Conservation (phyloP, 2,797 vertebrate species). For the Pseudomugil gertrudae region DNA sequence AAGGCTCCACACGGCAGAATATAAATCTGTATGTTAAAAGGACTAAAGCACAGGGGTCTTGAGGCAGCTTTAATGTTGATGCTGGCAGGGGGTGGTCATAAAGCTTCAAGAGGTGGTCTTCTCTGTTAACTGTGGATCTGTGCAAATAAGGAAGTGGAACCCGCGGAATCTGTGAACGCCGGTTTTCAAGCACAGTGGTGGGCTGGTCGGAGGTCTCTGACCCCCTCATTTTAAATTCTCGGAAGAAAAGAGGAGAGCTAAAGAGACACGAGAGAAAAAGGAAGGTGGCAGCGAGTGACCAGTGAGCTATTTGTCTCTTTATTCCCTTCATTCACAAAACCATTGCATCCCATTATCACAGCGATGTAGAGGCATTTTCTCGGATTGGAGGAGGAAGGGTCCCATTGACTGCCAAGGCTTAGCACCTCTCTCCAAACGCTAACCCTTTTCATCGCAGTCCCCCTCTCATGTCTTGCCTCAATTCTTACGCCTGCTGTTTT, state of each 20-base stretch:
- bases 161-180: constrained; percentile 71
- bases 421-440: constrained; percentile 76
- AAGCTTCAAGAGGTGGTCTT: constrained; percentile 70
- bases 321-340: constrained; percentile 85
- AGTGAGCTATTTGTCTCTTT: constrained; percentile 78
- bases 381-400: constrained; percentile 81
- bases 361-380: constrained; percentile 83
- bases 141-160: constrained; percentile 73
- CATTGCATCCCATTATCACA: constrained; percentile 82
- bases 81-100: constrained; percentile 60
- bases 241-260: constrained; percentile 72
- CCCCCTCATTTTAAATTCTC: constrained; percentile 75
- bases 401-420: constrained; percentile 83
- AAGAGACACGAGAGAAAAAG: constrained; percentile 67
- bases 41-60: constrained; percentile 73
- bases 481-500: constrained; percentile 57
- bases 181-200: constrained; percentile 80
- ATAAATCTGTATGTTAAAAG: constrained; percentile 81
- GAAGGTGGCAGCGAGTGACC: constrained; percentile 75
- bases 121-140: constrained; percentile 71
- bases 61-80: constrained; percentile 60
- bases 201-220: constrained; percentile 83
- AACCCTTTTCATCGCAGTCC: constrained; percentile 76
- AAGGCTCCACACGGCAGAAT: constrained; percentile 80
- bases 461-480: constrained; percentile 56